A percentile compares a stretch with the other conserved stretches of the same genome.
phyloP scores from a whole-genome alignment of 2,888 invertebrate species.

The Dolomedes plantarius region DNA sequence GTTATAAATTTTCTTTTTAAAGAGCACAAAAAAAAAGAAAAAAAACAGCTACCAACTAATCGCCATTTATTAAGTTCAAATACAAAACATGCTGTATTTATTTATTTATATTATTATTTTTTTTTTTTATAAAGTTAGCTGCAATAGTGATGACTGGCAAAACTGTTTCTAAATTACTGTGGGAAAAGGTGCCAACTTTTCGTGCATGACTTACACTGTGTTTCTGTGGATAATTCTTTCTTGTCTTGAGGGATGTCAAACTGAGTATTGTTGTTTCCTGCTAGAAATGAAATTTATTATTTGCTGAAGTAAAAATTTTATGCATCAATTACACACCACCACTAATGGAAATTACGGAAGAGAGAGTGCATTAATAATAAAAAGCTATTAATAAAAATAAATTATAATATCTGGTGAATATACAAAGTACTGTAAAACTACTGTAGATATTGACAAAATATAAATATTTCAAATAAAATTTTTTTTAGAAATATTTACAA shows the following conservation, averaged over 20 bases:
- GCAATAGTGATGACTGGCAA: slow-evolving; percentile 53
- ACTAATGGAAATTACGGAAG: slow-evolving; percentile 44
- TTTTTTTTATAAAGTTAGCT: slow-evolving; percentile 36
- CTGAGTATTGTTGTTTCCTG: slow-evolving; percentile 72
- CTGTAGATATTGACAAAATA: too few relatives aligned
- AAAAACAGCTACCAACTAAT: neutral
- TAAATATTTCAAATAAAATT: too few relatives aligned
- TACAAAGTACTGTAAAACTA: slow-evolving; percentile 11
- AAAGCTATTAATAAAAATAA: slow-evolving; percentile 10
- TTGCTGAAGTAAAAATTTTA: slow-evolving; percentile 41
- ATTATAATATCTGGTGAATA: slow-evolving; percentile 56
- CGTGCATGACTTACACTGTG: slow-evolving; percentile 70
- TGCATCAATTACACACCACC: slow-evolving; percentile 46
- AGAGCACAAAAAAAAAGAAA: too few relatives aligned
- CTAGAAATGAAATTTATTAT: slow-evolving; percentile 71
- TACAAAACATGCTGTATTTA: slow-evolving; percentile 47
- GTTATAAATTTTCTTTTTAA: too few relatives aligned
- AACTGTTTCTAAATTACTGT: slow-evolving; percentile 65
- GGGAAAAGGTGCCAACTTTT: slow-evolving; percentile 68
- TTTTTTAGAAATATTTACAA: too few relatives aligned
- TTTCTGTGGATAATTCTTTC: slow-evolving; percentile 71
- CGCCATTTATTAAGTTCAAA: neutral
- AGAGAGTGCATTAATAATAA: slow-evolving; percentile 24
- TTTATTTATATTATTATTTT: too few relatives aligned
- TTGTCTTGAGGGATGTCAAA: slow-evolving; percentile 70